Base-by-base conservation (phyloP, 2,797 vertebrate species). In the Melanotaenia pygmaea region DNA sequence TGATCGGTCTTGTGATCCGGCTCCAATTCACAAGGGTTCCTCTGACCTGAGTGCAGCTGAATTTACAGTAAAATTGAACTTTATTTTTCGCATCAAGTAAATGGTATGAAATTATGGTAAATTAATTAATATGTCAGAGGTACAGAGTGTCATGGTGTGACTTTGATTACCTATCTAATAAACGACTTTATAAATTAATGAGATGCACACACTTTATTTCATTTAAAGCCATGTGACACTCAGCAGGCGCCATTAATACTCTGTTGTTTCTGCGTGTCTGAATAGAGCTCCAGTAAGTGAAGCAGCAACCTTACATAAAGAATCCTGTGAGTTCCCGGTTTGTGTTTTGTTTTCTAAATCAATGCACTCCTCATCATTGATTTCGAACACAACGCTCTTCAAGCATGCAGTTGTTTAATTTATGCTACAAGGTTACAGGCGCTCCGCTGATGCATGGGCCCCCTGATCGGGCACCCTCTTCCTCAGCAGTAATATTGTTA, bases 341-440 rank as follows among this genome's bases (percentile, higher is more conserved):
- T 85, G 81, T 80, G 82, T 85, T 90, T 77, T 86, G 85, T 80
- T 87, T 77, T 68, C 76, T 72, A 78, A 86, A 90, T 91, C 88
- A 76, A 91, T 89, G 79, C 81, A 79, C 83, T 85, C 79, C 83
- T 65, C 53, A 76, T 79, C 79, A 91, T 90, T 87, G 92, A 90
- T 91, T 81, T 32, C 60, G 79, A 88, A 87, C 76, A 75, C 30
- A 66, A 89, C 28, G 73, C 76, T 82, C 70, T 68, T 72, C 26
- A 32, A 58, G 72, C 74, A 45, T 57, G 67, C 81, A 84, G 84
- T 79, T 73, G 83, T 82, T 91, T 85, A 68, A 70, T 81, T 81
- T 75, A 63, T 45, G 72, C 24, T 64, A 71, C 84, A 86, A 81
- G 84, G 83, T 68, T 81, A 77, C 59, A 45, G 83, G 72, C 34